These are phyloP conservation scores for Adelges cooleyi DNA, from an alignment of 1,140 invertebrate species.

Conservation along the genomic window DNA sequence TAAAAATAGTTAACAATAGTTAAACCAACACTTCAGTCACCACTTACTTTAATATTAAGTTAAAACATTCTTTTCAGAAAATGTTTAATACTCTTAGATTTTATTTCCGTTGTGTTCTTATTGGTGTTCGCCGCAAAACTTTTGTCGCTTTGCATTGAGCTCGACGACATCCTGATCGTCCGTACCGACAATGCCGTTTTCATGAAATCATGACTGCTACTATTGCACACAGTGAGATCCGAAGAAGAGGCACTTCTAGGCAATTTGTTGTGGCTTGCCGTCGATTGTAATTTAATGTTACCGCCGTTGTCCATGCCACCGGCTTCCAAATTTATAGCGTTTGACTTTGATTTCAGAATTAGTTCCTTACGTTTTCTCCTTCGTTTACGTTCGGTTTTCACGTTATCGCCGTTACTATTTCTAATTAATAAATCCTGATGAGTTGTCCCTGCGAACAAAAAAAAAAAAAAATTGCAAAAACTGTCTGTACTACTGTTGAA, in stretches of 20 bases:
- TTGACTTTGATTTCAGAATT: constrained; percentile 39
- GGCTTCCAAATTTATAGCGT: constrained; percentile 26
- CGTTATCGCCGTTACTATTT: constrained; percentile 34
- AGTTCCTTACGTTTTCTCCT: constrained; percentile 38
- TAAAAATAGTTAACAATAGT: too few species aligned
- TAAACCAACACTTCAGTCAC: too few species aligned
- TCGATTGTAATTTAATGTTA: not conserved
- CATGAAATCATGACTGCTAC: constrained; percentile 3
- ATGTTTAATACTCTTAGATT: constrained; percentile 15
- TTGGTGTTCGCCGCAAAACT: not conserved
- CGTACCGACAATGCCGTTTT: constrained; percentile 26
- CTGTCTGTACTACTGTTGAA: too few species aligned
- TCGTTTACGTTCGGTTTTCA: constrained; percentile 34
- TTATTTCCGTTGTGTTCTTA: not conserved
- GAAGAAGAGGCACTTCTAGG: constrained; percentile 28
- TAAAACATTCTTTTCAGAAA: constrained; percentile 21
- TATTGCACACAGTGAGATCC: constrained; percentile 5
- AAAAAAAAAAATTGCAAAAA: not conserved
- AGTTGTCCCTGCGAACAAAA: constrained; percentile 30
- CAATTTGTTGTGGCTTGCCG: not conserved
- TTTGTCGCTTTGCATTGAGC: not conserved
- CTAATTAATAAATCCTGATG: constrained; percentile 43
- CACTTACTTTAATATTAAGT: too few species aligned
- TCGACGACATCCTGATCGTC: constrained; percentile 15
- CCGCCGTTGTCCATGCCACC: constrained; percentile 1